Evolutionary conservation across 2,888 invertebrate species (phyloP), one percentile per base, ranked within the genome.

Genomic region (Patella pellucida): DNA sequence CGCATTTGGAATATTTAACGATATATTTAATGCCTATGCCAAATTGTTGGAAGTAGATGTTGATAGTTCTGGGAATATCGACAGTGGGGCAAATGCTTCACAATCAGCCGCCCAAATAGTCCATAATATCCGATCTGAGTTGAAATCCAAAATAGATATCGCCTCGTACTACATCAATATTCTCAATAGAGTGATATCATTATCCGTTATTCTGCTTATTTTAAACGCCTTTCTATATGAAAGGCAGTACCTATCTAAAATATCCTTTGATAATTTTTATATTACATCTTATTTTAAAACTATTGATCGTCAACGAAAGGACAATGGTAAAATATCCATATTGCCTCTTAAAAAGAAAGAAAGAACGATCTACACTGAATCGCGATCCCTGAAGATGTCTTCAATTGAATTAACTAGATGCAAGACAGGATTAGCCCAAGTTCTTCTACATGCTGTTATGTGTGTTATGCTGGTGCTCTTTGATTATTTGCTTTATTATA

Each of bases 241-340:
- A 7, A 73, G 68, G 52, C 23, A 16, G 4, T 73, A 73, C 19
- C 23, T 68, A 27, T 52, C 31, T n/a, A 68, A 68, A 11, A 16
- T 68, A 12, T 51, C 68, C 27, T 68, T 68, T 68, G 73, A 73
- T 68, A 73, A 73, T 68, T 31, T 68, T 14, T 73, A 73, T 14
- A 68, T 73, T 31, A 68, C 68, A 12, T 27, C 23, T 7, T 52
- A 68, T 12, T 51, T 73, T 9, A 73, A 73, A 52, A 16, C 23
- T 9, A 23, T 73, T 68, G 68, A 73, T 68, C 27, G 54, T 1
- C 27, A 62, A 23, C 16, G 73, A n/a, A 52, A 19, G 19, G 52
- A 23, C 11, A 52, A 68, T n/a, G 15, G 68, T 7, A 68, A 51
- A 23, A 68, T 68, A 52, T 51, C 73, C 16, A 19, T 73, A 7